These are phyloP conservation scores for Phaenicophaeus curvirostris DNA, from an alignment of 2,797 vertebrate species.

Conservation along the genomic window DNA sequence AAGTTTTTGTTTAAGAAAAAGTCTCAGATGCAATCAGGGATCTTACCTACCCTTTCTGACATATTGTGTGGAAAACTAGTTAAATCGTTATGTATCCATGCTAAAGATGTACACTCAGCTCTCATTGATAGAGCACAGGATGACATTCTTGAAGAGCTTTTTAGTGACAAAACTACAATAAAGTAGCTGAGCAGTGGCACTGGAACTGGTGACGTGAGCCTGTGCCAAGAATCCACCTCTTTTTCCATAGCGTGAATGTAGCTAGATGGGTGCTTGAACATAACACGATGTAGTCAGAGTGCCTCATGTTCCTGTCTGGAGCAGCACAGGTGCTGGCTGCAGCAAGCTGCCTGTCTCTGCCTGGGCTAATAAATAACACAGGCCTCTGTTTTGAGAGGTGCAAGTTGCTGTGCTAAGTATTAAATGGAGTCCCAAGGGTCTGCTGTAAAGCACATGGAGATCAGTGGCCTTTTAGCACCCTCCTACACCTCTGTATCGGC, in stretches of 20 bases:
- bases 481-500: background rate
- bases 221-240: background rate
- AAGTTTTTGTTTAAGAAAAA: background rate
- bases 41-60: background rate
- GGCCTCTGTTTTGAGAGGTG: background rate
- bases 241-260: background rate
- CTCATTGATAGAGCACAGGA: background rate
- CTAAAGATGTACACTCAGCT: background rate
- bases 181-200: background rate
- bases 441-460: background rate
- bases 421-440: background rate
- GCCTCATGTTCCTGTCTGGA: accelerated
- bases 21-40: background rate
- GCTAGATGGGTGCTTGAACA: background rate
- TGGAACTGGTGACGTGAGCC: background rate
- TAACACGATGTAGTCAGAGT: background rate
- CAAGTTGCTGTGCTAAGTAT: background rate
- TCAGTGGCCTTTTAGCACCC: background rate
- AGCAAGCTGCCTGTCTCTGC: background rate
- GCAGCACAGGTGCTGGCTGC: background rate
- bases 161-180: background rate
- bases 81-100: background rate
- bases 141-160: background rate
- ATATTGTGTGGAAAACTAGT: background rate
- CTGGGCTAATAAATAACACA: background rate